Conservation (phyloP, 2,113 vertebrate species). For the Amblyopsis rosae region DNA sequence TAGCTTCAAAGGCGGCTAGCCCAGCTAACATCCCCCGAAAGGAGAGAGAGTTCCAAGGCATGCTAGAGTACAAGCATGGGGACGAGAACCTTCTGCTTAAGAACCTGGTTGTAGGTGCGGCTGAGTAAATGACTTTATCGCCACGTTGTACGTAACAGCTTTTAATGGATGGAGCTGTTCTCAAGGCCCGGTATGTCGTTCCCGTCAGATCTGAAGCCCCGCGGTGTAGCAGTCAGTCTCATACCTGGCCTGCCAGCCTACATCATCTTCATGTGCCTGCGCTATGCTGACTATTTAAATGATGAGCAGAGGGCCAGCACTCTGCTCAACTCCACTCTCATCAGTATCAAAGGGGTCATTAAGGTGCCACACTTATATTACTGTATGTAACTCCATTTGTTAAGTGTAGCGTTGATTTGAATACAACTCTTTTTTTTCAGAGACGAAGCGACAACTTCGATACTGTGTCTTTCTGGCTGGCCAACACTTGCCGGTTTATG, state of each 20-base stretch:
- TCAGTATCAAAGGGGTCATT: slow-evolving; percentile 90
- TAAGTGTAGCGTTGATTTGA: background rate
- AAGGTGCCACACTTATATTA: slow-evolving; percentile 77
- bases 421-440: slow-evolving; percentile 61
- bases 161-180: background rate
- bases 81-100: slow-evolving; percentile 89
- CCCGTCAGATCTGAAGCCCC: slow-evolving; percentile 87
- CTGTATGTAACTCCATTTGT: background rate
- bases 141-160: background rate
- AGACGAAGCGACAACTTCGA: slow-evolving; percentile 91
- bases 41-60: slow-evolving; percentile 93
- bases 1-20: slow-evolving; percentile 66
- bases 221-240: slow-evolving; percentile 89
- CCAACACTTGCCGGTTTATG: slow-evolving; percentile 90
- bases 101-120: slow-evolving; percentile 86
- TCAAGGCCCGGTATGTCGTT: background rate
- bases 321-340: slow-evolving; percentile 90
- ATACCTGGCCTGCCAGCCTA: slow-evolving; percentile 93
- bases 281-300: slow-evolving; percentile 90
- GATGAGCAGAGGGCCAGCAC: slow-evolving; percentile 90
- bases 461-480: slow-evolving; percentile 94
- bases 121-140: background rate
- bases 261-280: slow-evolving; percentile 96
- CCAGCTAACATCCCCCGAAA: slow-evolving; percentile 89
- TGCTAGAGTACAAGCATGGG: slow-evolving; percentile 91